phyloP scores from a whole-genome alignment of 2,113 vertebrate species.

The Lophotis ruficrista region DNA sequence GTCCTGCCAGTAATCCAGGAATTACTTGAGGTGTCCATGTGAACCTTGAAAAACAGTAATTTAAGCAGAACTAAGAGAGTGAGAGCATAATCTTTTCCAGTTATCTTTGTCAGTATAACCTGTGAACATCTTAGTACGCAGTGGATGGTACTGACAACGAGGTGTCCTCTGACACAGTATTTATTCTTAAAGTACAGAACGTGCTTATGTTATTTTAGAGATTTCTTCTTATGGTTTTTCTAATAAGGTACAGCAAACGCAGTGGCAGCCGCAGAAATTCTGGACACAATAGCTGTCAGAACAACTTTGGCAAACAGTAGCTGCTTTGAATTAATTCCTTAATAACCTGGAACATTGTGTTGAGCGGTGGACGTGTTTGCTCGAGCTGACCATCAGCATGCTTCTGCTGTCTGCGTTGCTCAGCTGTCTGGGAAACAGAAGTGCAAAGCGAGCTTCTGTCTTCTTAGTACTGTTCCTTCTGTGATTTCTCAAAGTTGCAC shows the following conservation, averaged over 20 bases:
- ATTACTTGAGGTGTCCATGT: not conserved
- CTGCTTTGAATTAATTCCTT: not conserved
- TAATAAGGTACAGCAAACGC: not conserved
- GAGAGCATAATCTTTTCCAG: not conserved
- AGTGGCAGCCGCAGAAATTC: not conserved
- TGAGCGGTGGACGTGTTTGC: not conserved
- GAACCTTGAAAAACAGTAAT: not conserved
- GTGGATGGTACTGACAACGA: not conserved
- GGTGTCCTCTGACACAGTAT: not conserved
- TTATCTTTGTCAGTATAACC: not conserved
- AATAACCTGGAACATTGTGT: not conserved
- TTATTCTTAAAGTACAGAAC: not conserved
- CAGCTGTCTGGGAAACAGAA: not conserved
- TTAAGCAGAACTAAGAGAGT: not conserved
- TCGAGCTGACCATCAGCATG: not conserved
- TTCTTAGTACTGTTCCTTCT: not conserved
- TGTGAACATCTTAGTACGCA: not conserved
- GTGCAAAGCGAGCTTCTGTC: not conserved
- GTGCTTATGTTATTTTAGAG: not conserved
- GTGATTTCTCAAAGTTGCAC: conserved; percentile 17
- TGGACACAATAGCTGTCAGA: not conserved
- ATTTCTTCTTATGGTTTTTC: not conserved
- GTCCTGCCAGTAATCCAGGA: not conserved
- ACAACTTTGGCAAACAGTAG: not conserved
- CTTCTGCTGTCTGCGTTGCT: not conserved